phyloP scores from a whole-genome alignment of 2,797 vertebrate genomes.

The Acestrorhynchus altus region DNA sequence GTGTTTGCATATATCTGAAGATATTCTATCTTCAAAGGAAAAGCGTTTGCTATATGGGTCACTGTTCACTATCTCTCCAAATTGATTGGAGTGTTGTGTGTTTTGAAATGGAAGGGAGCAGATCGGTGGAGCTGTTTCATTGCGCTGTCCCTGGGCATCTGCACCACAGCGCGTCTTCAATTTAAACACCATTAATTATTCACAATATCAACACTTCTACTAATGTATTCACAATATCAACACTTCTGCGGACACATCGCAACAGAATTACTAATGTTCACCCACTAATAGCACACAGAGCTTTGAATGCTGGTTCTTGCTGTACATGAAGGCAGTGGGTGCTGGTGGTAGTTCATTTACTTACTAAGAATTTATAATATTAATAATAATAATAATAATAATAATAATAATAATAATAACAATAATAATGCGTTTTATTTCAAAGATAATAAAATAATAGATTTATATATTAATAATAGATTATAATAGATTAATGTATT shows the following conservation, averaged over 20 bases:
- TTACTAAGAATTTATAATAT: background rate
- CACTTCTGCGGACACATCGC: constrained; percentile 21
- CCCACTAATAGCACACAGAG: background rate
- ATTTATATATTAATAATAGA: too few species aligned
- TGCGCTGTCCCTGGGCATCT: constrained; percentile 33
- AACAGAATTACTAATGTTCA: constrained; percentile 28
- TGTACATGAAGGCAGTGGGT: background rate
- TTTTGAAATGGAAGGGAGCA: constrained; percentile 47
- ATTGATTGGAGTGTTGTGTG: constrained; percentile 33
- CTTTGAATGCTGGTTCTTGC: background rate
- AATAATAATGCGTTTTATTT: too few species aligned
- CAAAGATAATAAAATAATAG: too few species aligned
- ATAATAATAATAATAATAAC: too few species aligned
- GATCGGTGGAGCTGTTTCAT: constrained; percentile 34
- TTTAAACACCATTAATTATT: constrained; percentile 54
- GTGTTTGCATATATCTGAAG: constrained; percentile 18
- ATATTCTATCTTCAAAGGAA: constrained; percentile 6
- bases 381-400: too few species aligned
- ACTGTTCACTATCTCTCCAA: constrained; percentile 3
- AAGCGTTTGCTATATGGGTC: constrained; percentile 2
- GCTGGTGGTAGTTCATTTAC: background rate
- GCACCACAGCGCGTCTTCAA: constrained; percentile 29
- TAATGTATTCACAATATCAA: constrained; percentile 47
- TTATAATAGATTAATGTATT: background rate
- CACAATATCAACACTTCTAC: constrained; percentile 44